These are phyloP conservation scores for Chouioia cunea DNA, from an alignment of 2,888 invertebrate species.

Conservation along the genomic window DNA sequence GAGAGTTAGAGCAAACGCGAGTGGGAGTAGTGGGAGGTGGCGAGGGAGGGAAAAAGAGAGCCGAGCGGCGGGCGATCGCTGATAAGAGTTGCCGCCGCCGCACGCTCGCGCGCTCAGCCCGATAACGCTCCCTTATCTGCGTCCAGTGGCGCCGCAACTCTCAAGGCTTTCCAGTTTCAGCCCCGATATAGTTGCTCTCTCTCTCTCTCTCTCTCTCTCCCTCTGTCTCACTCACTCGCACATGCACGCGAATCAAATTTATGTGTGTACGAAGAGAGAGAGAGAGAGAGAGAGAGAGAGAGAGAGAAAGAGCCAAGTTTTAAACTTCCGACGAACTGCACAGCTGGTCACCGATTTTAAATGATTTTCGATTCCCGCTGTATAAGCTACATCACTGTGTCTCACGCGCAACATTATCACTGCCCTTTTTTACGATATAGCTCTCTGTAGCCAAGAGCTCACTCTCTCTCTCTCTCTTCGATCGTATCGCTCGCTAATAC, in stretches of 20 bases:
- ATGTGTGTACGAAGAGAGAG: constrained; percentile 9
- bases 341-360: constrained; percentile 17
- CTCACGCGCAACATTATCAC: no score
- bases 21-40: constrained; percentile 36
- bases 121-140: constrained; percentile 68
- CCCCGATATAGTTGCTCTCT: constrained; percentile 10
- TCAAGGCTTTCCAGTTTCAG: constrained; percentile 63
- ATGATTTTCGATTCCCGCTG: constrained; percentile 16
- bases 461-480: no score
- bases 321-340: no score
- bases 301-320: neutral
- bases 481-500: constrained; percentile 18
- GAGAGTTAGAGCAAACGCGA: constrained; percentile 48
- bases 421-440: constrained; percentile 5
- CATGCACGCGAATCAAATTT: constrained; percentile 28
- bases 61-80: constrained; percentile 69
- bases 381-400: no score
- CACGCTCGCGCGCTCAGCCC: constrained; percentile 55
- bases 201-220: no score
- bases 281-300: neutral
- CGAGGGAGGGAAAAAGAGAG: constrained; percentile 52
- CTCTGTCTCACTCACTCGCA: no score
- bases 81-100: constrained; percentile 63
- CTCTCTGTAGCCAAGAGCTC: neutral
- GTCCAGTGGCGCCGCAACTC: constrained; percentile 68